Evolutionary conservation across 2,888 invertebrate species (phyloP), one percentile per base, ranked within the genome.

Genomic region (Limulus polyphemus): DNA sequence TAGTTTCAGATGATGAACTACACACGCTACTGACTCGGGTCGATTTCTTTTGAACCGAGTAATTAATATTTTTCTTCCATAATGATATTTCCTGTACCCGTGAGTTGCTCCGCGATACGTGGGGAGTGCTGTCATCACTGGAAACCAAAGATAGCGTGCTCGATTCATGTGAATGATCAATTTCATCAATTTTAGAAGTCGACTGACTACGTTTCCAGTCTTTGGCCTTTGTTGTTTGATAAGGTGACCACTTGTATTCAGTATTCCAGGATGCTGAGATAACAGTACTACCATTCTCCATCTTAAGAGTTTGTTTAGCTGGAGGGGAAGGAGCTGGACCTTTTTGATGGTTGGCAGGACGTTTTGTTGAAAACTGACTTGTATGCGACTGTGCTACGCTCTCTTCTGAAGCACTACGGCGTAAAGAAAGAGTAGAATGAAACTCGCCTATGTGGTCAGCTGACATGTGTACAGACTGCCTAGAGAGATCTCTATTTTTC

Each of bases 81-180:
- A 58, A 55, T 16, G 60, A 59, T 17, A 62, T 46, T 58, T 66
- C 64, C 55, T 62, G 64, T 16, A 63, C 76, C n/a, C 77, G 71
- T 12, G 77, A 77, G 68, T 77, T 78, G 52, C 77, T 77, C 17
- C 78, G 71, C 10, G 77, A 78, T 11, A 78, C 76, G 64, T 77
- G 77, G 4, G 78, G 78, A 0, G 78, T 78, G 51, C 77, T 77
- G 69, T 79, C 78, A 61, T 79, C 78, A 63, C 78, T 78, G 56
- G 77, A 78, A 63, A 78, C 63, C 11, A 66, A 47, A 13, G 66
- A 66, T 32, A 66, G 67, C 0, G 78, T 78, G 61, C 77, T 77
- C 1, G 77, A 77, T 66, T 77, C 77, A 62, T 76, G 76, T 17
- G 75, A 75, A 46, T 72, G 67, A 58, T 74, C 74, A 10, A 68